Conservation (phyloP, 2,888 invertebrate species). For the Molorchus minor region DNA sequence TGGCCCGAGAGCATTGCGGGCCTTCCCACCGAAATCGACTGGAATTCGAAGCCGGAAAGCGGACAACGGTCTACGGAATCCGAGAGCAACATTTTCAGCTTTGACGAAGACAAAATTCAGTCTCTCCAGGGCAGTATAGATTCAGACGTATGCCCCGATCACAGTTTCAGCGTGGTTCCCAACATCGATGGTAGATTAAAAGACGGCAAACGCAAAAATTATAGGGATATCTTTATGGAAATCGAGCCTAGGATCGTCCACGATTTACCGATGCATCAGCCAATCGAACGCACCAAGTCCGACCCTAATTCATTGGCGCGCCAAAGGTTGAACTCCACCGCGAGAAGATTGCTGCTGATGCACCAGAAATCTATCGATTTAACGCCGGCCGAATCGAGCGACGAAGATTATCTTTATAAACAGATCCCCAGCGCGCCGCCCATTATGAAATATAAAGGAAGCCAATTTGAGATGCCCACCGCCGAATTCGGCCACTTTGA, state of each 20-base stretch:
- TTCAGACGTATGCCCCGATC: constrained; percentile 51
- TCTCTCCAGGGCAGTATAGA: constrained; percentile 69
- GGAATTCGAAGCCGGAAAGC: constrained; percentile 51
- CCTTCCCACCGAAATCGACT: constrained; percentile 65
- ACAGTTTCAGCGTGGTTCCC: constrained; percentile 56
- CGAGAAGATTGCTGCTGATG: constrained; percentile 81
- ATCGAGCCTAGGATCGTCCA: constrained; percentile 74
- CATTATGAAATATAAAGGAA: constrained; percentile 69
- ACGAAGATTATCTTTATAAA: constrained; percentile 81
- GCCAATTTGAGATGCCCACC: constrained; percentile 62
- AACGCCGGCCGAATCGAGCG: constrained; percentile 85
- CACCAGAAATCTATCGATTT: constrained; percentile 87
- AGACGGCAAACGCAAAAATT: constrained; percentile 53
- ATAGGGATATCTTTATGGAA: constrained; percentile 64
- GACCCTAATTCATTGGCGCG: constrained; percentile 84
- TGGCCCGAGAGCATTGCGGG: constrained; percentile 68
- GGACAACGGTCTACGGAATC: constrained; percentile 73
- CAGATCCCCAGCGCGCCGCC: constrained; percentile 78
- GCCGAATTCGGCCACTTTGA: constrained; percentile 73
- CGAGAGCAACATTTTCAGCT: constrained; percentile 77
- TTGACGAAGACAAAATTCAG: constrained; percentile 79
- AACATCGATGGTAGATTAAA: constrained; percentile 51
- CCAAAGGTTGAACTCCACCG: constrained; percentile 76
- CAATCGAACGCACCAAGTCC: constrained; percentile 85
- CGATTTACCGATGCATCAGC: constrained; percentile 68